A percentile compares a stretch with the other conserved stretches of the same genome.
Conservation (phyloP, 2,888 invertebrate genomes). For the Epistrophella euchroma region DNA sequence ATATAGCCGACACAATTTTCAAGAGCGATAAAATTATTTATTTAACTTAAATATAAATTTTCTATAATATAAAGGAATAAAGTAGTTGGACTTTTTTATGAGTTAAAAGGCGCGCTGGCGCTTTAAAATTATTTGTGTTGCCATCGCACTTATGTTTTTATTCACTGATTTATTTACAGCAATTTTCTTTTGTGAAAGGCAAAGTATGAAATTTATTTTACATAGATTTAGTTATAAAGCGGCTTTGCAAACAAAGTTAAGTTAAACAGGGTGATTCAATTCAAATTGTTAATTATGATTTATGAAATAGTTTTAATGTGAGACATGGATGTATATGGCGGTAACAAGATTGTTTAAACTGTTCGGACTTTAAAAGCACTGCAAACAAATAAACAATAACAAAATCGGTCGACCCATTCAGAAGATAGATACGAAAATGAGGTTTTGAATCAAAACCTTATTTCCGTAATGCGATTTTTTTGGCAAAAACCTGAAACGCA, state of each 20-base stretch:
- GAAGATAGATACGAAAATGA: too few relatives aligned
- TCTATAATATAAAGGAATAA: too few relatives aligned
- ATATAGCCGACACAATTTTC: constrained; percentile 11
- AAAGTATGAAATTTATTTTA: background rate
- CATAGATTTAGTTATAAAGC: background rate
- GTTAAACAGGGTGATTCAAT: background rate
- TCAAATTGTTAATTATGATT: background rate
- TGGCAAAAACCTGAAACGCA: too few relatives aligned
- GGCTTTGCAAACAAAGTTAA: background rate
- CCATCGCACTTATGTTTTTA: background rate
- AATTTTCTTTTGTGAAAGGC: background rate
- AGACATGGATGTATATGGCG: too few relatives aligned
- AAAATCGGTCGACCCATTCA: too few relatives aligned
- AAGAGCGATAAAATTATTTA: background rate
- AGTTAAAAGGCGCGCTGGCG: background rate
- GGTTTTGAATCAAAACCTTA: too few relatives aligned
- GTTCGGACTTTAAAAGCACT: too few relatives aligned
- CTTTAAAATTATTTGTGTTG: constrained; percentile 6
- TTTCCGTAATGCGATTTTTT: too few relatives aligned
- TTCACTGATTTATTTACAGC: background rate
- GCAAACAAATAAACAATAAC: too few relatives aligned
- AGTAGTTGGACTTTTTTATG: too few relatives aligned
- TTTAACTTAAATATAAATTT: background rate
- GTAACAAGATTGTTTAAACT: too few relatives aligned
- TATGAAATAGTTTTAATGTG: too few relatives aligned